Conservation (phyloP, 2,888 invertebrate species). For the Eledona agricola region DNA sequence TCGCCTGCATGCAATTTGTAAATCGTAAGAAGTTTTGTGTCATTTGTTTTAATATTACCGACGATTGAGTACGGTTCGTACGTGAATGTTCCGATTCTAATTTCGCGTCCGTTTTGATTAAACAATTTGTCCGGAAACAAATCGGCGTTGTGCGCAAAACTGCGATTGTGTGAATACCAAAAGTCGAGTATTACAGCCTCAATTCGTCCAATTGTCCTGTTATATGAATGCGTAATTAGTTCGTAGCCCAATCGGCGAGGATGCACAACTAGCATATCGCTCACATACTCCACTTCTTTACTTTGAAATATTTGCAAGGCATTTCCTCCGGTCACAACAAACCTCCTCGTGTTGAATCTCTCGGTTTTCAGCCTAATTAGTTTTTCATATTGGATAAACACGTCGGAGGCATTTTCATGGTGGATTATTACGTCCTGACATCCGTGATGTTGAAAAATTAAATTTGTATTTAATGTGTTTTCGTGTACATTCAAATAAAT, state of each 20-base stretch:
- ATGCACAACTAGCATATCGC: slow-evolving; percentile 39
- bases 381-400: slow-evolving; percentile 44
- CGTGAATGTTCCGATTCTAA: slow-evolving; percentile 67
- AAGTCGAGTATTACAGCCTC: slow-evolving; percentile 40
- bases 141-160: slow-evolving; percentile 40
- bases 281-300: slow-evolving; percentile 41
- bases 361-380: slow-evolving; percentile 40
- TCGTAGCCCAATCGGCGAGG: slow-evolving; percentile 12
- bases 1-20: no score
- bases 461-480: slow-evolving; percentile 24
- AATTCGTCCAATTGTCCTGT: slow-evolving; percentile 13
- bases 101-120: slow-evolving; percentile 58
- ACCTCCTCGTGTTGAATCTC: slow-evolving; percentile 43
- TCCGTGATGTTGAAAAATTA: slow-evolving; percentile 46
- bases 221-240: slow-evolving; percentile 8
- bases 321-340: slow-evolving; percentile 26
- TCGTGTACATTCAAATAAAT: slow-evolving; percentile 33
- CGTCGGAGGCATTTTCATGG: slow-evolving; percentile 35
- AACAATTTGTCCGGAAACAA: slow-evolving; percentile 53
- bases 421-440: slow-evolving; percentile 48
- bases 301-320: slow-evolving; percentile 38
- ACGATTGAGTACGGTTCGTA: slow-evolving; percentile 70
- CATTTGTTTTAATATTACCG: slow-evolving; percentile 43
- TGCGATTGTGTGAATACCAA: slow-evolving; percentile 45
- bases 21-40: no score